phyloP scores from a whole-genome alignment of 2,113 vertebrate genomes.

The Halichoerus grypus region DNA sequence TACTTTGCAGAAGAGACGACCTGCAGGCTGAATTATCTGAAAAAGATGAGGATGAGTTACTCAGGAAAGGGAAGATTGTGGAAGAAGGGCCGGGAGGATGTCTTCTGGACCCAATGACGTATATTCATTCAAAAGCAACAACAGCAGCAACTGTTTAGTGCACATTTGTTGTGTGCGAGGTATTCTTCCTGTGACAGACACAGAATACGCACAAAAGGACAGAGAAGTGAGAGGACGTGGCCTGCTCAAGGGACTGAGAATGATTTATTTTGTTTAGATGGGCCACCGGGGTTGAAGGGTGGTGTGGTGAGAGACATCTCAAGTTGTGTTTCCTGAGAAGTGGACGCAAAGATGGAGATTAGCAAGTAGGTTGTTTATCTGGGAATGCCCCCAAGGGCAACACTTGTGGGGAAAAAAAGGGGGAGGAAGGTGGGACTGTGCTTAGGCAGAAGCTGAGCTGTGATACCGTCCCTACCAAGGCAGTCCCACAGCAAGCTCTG shows the following conservation, averaged over 20 bases:
- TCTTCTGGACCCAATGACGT: neutral
- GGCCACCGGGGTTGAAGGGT: neutral
- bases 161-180: neutral
- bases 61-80: neutral
- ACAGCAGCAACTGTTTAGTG: neutral
- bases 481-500: neutral
- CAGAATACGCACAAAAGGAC: neutral
- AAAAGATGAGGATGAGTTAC: neutral
- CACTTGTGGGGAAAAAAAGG: no score
- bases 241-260: neutral
- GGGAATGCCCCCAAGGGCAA: neutral
- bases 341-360: neutral
- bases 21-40: neutral
- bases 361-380: neutral
- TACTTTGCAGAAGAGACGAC: neutral
- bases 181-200: neutral
- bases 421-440: accelerated
- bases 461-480: neutral
- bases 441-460: neutral
- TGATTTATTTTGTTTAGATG: neutral
- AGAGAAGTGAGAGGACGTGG: accelerated
- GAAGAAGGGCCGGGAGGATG: neutral
- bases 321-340: neutral
- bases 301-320: no score
- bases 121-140: neutral